Percentiles rank a stretch among this genome's conserved stretches.
Conservation (phyloP, 2,113 vertebrate genomes). For the Amblyornis subalaris region DNA sequence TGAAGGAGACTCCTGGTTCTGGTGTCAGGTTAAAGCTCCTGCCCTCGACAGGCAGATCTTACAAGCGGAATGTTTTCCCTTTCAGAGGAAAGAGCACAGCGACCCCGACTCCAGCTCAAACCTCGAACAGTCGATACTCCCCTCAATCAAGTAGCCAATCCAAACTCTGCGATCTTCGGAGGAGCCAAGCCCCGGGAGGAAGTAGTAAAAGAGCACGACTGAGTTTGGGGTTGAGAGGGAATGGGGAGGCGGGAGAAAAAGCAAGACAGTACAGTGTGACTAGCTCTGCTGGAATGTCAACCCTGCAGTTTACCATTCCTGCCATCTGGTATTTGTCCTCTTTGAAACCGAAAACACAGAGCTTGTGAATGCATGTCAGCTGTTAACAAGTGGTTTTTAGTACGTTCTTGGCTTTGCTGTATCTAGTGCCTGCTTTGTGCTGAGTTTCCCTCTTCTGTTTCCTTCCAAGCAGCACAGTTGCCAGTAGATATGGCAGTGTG, state of each 20-base stretch:
- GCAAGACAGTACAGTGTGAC: conserved; percentile 63
- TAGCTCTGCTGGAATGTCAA: conserved; percentile 70
- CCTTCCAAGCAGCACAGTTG: conserved; percentile 41
- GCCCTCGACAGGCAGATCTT: neutral
- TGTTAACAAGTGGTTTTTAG: conserved; percentile 87
- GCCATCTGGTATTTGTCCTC: conserved; percentile 75
- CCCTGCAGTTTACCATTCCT: conserved; percentile 78
- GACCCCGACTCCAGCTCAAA: conserved; percentile 94
- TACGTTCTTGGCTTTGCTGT: conserved; percentile 85
- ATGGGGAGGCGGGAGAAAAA: conserved; percentile 59
- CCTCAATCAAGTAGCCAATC: conserved; percentile 99
- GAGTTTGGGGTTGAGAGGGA: conserved; percentile 69
- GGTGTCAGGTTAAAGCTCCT: neutral
- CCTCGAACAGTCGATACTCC: conserved; percentile 92
- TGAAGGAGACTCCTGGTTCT: neutral
- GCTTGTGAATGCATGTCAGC: conserved; percentile 92
- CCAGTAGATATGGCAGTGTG: conserved; percentile 21
- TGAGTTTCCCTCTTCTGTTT: conserved; percentile 59
- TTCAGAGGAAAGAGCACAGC: conserved; percentile 94
- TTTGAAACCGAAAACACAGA: conserved; percentile 80
- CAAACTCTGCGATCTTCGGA: conserved; percentile 97
- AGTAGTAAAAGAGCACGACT: conserved; percentile 87
- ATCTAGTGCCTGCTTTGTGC: conserved; percentile 83
- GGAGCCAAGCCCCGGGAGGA: conserved; percentile 96
- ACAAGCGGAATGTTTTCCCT: neutral